Conservation (phyloP, 2,113 vertebrate species). For the Leucopsar rothschildi region DNA sequence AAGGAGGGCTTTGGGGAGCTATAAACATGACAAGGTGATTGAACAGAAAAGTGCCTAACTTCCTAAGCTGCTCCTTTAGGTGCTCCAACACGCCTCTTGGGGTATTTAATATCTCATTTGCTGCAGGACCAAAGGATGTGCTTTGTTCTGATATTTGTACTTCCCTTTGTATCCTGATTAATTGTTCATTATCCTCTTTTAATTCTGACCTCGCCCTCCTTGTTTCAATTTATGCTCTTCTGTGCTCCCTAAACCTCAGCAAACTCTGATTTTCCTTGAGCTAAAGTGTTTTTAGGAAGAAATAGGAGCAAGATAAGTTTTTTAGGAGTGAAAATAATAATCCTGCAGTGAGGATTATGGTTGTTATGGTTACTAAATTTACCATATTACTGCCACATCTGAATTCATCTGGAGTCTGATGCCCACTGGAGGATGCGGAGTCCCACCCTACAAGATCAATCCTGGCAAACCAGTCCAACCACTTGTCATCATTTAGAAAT, state of each 20-base stretch:
- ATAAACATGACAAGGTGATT: background rate
- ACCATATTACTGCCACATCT: background rate
- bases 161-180: background rate
- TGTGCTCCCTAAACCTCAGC: background rate
- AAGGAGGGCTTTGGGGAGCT: background rate
- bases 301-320: background rate
- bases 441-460: background rate
- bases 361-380: background rate
- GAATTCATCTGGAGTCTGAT: background rate
- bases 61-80: background rate
- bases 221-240: background rate
- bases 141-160: background rate
- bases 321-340: background rate
- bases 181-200: background rate
- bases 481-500: background rate
- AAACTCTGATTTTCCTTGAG: background rate
- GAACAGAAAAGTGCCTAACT: background rate
- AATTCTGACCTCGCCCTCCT: background rate
- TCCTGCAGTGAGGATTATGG: background rate
- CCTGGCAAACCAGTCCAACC: background rate
- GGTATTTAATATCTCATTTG: background rate
- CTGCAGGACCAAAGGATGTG: background rate
- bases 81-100: background rate
- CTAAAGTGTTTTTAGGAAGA: background rate
- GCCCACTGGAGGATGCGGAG: background rate